Percentiles rank a stretch among this genome's conserved stretches.
Conservation (phyloP, 2,797 vertebrate species). For the Botia kubotai region DNA sequence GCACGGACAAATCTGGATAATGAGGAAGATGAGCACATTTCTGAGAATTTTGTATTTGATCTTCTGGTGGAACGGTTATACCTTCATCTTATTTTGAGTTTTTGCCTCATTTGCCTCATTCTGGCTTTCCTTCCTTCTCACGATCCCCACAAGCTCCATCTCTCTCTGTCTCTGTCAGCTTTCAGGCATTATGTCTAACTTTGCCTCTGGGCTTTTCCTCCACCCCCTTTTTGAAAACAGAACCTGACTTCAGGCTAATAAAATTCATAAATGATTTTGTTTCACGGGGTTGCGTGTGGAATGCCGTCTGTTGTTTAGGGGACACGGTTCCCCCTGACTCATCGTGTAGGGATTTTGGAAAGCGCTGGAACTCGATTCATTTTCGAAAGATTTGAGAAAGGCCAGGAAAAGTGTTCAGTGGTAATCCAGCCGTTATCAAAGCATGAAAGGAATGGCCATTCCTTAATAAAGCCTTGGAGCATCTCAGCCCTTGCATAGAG, state of each 20-base stretch:
- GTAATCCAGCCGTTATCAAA: slow-evolving; percentile 5
- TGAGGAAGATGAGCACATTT: slow-evolving; percentile 24
- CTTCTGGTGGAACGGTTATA: neutral
- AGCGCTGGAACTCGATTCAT: neutral
- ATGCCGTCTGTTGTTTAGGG: neutral
- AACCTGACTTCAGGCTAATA: neutral
- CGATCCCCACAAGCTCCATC: neutral
- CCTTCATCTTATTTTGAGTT: slow-evolving; percentile 22
- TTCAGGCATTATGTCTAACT: slow-evolving; percentile 4
- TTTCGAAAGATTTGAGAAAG: neutral
- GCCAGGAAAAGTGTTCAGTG: neutral
- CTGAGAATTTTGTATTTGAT: slow-evolving; percentile 32
- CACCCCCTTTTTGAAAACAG: neutral
- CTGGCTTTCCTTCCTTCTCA: neutral
- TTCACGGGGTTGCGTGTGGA: slow-evolving; percentile 7
- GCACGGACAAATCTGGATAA: neutral
- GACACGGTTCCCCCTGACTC: neutral
- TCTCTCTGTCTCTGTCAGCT: neutral
- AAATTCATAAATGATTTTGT: slow-evolving; percentile 1
- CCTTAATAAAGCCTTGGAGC: neutral
- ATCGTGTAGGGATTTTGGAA: neutral
- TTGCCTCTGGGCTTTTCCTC: slow-evolving; percentile 13
- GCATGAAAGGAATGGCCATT: neutral
- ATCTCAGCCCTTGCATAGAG: neutral
- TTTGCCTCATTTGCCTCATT: neutral